Base-by-base conservation (phyloP, 1,140 invertebrate genomes). In the Apis cerana region DNA sequence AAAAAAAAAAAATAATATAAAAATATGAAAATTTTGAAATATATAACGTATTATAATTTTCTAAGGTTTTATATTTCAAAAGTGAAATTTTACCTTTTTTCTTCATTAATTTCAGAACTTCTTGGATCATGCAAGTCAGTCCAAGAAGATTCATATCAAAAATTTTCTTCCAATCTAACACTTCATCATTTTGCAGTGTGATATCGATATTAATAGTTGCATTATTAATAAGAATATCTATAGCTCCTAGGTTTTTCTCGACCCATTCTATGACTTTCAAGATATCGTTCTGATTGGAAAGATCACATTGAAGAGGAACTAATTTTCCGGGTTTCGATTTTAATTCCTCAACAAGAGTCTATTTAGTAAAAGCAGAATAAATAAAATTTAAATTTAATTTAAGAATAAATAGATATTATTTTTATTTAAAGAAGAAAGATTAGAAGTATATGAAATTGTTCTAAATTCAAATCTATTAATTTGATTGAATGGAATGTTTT, bases 131-230 rank as follows among this genome's bases (percentile, higher is more conserved):
- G 80, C 96, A 94, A 23, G 95, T 94, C 0, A 97, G 90, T 1
- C 95, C 97, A 65, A 97, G 91, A 0, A 97, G 94, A 89, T 97
- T 98, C 1, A 96, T 95, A 67, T 97, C 95, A 83, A 96, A 85
- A 76, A 95, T 95, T 23, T 93, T 88, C 87, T 93, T 89, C 94
- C 95, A 95, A 75, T 94, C 91, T 86, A 95, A 88, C 86, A 92
- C 90, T 54, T 91, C 77, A 23, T 95, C 95, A 43, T 92, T 91
- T 87, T 87, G 56, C 27, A 87, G 21, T 19, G 75, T 71, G 23
- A 71, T 15, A 19, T 87, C 80, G 0, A 85, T n/a, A 11, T 68
- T 88, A 15, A 80, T 50, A 1, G 69, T 96, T 0, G 96, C 96
- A 88, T 96, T 97, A 86, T 97, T 97, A 12, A 97, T 92, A 59